Percentiles rank a stretch among this genome's conserved stretches.
Conservation (phyloP, 2,888 invertebrate species). For the Calliopum simillimum region DNA sequence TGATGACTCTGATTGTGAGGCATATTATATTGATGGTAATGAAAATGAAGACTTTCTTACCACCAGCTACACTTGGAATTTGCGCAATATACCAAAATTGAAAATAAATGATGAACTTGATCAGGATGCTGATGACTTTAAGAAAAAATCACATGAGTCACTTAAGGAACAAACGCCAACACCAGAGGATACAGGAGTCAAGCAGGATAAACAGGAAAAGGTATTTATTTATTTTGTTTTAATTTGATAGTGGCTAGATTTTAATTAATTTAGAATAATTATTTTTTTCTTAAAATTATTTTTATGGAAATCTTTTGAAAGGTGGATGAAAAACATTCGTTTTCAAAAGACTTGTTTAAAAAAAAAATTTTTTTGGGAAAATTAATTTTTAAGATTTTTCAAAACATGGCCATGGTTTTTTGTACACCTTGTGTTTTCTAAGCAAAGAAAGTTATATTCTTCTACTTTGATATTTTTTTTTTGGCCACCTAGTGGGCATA, state of each 20-base stretch:
- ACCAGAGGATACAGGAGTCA: constrained; percentile 44
- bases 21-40: constrained; percentile 38
- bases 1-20: constrained; percentile 22
- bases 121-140: background rate
- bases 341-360: too few relatives aligned
- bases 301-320: too few relatives aligned
- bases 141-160: background rate
- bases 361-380: too few relatives aligned
- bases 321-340: too few relatives aligned
- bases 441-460: too few relatives aligned
- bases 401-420: too few relatives aligned
- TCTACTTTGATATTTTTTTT: too few relatives aligned
- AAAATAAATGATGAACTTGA: constrained; percentile 48
- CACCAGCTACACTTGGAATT: constrained; percentile 64
- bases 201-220: constrained; percentile 51
- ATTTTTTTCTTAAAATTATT: too few relatives aligned
- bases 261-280: background rate
- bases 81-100: constrained; percentile 59
- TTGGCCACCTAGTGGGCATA: too few relatives aligned
- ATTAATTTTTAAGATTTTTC: too few relatives aligned
- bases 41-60: constrained; percentile 58
- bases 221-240: constrained; percentile 33
- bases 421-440: too few relatives aligned
- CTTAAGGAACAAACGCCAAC: background rate
- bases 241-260: background rate